Percentiles rank a stretch among this genome's conserved stretches.
Evolutionary conservation across 2,113 vertebrate species (phyloP).

Genomic region (Australoheros scitulus): DNA sequence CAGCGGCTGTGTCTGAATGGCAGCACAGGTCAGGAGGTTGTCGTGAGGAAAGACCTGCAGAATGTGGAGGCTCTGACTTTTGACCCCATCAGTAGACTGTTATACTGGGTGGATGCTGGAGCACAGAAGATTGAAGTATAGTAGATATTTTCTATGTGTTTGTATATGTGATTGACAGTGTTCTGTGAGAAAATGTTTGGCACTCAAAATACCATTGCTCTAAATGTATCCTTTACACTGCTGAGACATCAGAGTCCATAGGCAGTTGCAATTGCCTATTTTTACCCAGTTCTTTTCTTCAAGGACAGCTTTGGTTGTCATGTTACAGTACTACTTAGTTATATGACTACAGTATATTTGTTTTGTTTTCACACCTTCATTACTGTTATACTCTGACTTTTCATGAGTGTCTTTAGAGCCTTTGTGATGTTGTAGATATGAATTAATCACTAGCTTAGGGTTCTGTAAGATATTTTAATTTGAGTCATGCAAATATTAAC

Average conservation of each 20-base stretch:
- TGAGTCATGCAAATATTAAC: neutral
- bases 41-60: conserved; percentile 87
- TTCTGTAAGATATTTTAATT: neutral
- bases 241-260: neutral
- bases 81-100: conserved; percentile 90
- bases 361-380: neutral
- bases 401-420: neutral
- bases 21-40: conserved; percentile 91
- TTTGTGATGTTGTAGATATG: neutral
- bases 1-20: conserved; percentile 96
- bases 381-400: neutral
- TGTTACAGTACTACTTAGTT: neutral
- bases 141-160: neutral
- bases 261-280: neutral
- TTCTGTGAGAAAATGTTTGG: neutral
- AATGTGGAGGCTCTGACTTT: conserved; percentile 96
- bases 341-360: neutral
- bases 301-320: neutral
- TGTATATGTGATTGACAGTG: too few relatives aligned
- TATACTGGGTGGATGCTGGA: conserved; percentile 97
- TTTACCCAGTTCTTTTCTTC: neutral
- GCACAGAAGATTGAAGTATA: conserved; percentile 95
- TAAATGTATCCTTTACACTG: too few relatives aligned
- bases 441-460: neutral
- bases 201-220: neutral